Conservation (phyloP, 2,797 vertebrate species). For the Eulemur rubriventer region DNA sequence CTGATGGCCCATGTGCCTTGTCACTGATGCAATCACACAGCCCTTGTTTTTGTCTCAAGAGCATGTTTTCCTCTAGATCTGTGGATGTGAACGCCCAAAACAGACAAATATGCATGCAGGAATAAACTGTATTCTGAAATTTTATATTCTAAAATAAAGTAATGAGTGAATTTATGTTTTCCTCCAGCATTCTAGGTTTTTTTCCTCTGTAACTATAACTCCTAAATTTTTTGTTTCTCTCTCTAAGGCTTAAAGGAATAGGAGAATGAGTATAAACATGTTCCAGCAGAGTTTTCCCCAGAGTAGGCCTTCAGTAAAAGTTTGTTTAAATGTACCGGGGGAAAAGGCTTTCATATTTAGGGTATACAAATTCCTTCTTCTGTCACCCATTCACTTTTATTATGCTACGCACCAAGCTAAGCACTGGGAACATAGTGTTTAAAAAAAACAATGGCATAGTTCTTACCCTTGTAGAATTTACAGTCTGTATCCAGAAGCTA, state of each 20-base stretch:
- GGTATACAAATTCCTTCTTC: neutral
- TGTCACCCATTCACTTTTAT: neutral
- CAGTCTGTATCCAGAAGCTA: neutral
- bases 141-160: slow-evolving; percentile 22
- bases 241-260: neutral
- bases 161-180: neutral
- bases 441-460: neutral
- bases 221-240: neutral
- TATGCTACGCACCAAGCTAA: neutral
- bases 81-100: neutral
- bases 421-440: neutral
- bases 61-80: slow-evolving; percentile 4
- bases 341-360: neutral
- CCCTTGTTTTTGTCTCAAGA: neutral
- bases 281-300: neutral
- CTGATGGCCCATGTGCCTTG: neutral
- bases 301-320: neutral
- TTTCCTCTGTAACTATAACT: neutral
- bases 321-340: neutral
- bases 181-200: neutral
- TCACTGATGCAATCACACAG: neutral
- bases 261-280: neutral
- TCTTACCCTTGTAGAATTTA: slow-evolving; percentile 11
- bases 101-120: neutral
- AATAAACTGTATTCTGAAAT: neutral